A percentile compares a stretch with the other conserved stretches of the same genome.
Evolutionary conservation across 2,113 vertebrate species (phyloP).

Genomic region (Erythrolamprus reginae): DNA sequence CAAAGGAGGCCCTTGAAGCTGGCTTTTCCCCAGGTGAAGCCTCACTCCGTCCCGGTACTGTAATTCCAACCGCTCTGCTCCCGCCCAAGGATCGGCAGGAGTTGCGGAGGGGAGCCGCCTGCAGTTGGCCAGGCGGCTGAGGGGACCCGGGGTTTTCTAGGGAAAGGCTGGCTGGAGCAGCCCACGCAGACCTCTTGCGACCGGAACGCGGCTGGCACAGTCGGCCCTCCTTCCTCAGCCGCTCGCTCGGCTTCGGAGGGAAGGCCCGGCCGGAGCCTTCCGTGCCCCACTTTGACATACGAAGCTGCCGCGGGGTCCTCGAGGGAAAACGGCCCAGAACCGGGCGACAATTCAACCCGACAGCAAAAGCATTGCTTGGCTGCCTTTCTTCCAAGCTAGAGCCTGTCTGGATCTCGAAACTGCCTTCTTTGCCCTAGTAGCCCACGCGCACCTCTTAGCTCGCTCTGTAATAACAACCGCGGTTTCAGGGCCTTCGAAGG

Average conservation of each 20-base stretch:
- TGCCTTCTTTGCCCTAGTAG: background rate
- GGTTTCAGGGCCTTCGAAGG: background rate
- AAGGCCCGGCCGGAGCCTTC: background rate
- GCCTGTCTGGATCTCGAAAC: background rate
- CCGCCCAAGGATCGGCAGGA: background rate
- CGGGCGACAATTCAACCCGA: background rate
- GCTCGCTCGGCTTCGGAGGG: background rate
- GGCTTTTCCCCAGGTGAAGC: background rate
- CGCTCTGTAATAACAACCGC: background rate
- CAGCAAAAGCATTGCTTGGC: background rate
- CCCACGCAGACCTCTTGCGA: background rate
- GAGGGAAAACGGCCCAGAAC: background rate
- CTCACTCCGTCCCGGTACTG: background rate
- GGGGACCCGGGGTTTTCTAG: no score
- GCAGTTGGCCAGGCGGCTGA: background rate
- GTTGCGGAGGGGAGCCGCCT: background rate
- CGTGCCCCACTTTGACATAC: background rate
- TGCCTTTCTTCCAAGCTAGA: background rate
- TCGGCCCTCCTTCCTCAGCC: background rate
- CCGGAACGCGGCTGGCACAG: background rate
- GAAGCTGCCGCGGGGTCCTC: background rate
- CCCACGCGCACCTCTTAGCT: background rate
- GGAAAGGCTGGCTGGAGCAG: background rate
- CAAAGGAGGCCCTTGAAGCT: conserved; percentile 1
- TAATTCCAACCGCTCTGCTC: background rate